These are phyloP conservation scores for Morpho deidamia DNA, from an alignment of 2,888 invertebrate species.

Conservation along the genomic window DNA sequence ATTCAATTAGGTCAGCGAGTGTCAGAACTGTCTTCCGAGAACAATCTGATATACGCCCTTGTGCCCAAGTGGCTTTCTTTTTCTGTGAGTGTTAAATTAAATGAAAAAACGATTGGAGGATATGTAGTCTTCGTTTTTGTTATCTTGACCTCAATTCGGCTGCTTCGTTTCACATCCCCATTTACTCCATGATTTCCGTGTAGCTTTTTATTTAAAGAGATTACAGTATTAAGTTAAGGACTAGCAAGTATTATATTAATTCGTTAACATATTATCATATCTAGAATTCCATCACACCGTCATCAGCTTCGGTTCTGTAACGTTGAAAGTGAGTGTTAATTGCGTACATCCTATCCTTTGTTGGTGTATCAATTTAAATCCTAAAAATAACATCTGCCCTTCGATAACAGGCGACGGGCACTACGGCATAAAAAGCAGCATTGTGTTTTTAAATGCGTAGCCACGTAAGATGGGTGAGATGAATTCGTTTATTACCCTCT, in stretches of 20 bases:
- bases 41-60: conserved; percentile 65
- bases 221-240: too few species aligned
- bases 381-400: conserved; percentile 70
- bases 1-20: conserved; percentile 74
- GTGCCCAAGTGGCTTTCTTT: conserved; percentile 63
- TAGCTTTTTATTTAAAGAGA: not conserved
- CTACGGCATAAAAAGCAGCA: conserved; percentile 71
- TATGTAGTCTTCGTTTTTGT: conserved; percentile 47
- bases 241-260: too few species aligned
- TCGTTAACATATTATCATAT: conserved; percentile 7
- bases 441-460: conserved; percentile 74
- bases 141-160: conserved; percentile 4
- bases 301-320: conserved; percentile 21
- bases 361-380: conserved; percentile 69
- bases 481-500: conserved; percentile 78
- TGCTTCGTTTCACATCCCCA: not conserved
- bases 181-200: not conserved
- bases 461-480: conserved; percentile 75
- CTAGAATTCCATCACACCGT: conserved; percentile 16
- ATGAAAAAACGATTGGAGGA: conserved; percentile 51
- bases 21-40: conserved; percentile 65
- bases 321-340: conserved; percentile 68
- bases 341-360: conserved; percentile 73
- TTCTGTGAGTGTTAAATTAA: conserved; percentile 62
- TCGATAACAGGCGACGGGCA: conserved; percentile 46